Base-by-base conservation (phyloP, 2,113 vertebrate genomes). In the Ageneiosus marmoratus region DNA sequence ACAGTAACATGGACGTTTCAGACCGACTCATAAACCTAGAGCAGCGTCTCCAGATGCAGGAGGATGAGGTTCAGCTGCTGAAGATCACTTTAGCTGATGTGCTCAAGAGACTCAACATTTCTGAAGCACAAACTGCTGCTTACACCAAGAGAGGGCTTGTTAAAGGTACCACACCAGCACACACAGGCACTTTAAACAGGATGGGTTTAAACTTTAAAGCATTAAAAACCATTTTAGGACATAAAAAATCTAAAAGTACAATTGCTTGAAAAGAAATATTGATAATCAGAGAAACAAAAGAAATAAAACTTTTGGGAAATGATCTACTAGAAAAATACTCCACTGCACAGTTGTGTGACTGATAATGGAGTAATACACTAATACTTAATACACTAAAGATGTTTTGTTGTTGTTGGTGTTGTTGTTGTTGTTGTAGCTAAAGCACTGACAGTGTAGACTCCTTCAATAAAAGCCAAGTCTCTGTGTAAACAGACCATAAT, bases 41-140 rank as follows among this genome's bases (percentile, higher is more conserved):
- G 93, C 97, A 99, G 91, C 96, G 96, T 0, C 96, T 99, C 86
- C 97, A 99, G 93, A 97, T 98, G 96, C 98, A 99, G 84, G 98
- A 99, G 50, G 98, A 99, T 6, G 97, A 99, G 88, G 96, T 99
- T 88, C 97, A 98, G 93, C 92, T 98, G 92, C 92, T 99, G 86
- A 99, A 98, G 89, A 95, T 97, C 48, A 95, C 96, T 1, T 93
- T 99, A 92, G 95, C 97, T 0, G 97, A 99, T 13, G 97, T 99
- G 51, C 96, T 99, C 67, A 96, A 98, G 88, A 95, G 97, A 88
- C 94, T 99, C 89, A 96, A 96, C 90, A 93, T 97, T 88, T 95
- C 96, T 0, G 97, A 98, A 89, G 96, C 98, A 83, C 96, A 96
- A 81, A 95, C 96, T 89, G 95, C 96, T 2, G 90, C 95, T 91